These are phyloP conservation scores for Listronotus bonariensis DNA, from an alignment of 1,140 invertebrate species.

Conservation along the genomic window DNA sequence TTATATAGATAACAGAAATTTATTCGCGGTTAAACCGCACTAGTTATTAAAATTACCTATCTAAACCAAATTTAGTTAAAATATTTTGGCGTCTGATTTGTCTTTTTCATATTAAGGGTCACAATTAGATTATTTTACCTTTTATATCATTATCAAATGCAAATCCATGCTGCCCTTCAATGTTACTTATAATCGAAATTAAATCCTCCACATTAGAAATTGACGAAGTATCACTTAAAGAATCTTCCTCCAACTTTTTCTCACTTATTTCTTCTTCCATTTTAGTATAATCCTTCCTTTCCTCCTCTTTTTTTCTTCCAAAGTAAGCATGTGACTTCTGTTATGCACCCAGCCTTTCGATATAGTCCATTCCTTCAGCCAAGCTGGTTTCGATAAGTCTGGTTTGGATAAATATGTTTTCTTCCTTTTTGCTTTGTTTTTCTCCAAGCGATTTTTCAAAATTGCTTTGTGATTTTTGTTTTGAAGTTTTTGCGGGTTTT, in stretches of 20 bases:
- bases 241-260: background rate
- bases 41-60: no score
- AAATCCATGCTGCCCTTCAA: constrained; percentile 2
- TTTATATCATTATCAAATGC: no score
- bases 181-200: constrained; percentile 40
- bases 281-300: background rate
- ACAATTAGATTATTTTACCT: no score
- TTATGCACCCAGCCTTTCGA: constrained; percentile 56
- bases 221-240: constrained; percentile 38
- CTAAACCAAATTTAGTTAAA: no score
- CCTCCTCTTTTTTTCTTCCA: constrained; percentile 26
- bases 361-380: constrained; percentile 56
- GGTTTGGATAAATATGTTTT: constrained; percentile 11
- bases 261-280: constrained; percentile 1
- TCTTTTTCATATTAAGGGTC: no score
- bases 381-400: constrained; percentile 47
- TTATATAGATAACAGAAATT: no score
- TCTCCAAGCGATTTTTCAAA: constrained; percentile 26
- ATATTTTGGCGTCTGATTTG: no score
- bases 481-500: constrained; percentile 7
- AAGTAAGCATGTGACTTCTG: constrained; percentile 46
- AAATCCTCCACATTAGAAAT: constrained; percentile 48
- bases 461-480: constrained; percentile 24
- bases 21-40: no score
- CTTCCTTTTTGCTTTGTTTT: constrained; percentile 18